Evolutionary conservation across 2,797 vertebrate species (phyloP), one percentile per base, ranked within the genome.

Genomic region (Eidolon dupreanum): DNA sequence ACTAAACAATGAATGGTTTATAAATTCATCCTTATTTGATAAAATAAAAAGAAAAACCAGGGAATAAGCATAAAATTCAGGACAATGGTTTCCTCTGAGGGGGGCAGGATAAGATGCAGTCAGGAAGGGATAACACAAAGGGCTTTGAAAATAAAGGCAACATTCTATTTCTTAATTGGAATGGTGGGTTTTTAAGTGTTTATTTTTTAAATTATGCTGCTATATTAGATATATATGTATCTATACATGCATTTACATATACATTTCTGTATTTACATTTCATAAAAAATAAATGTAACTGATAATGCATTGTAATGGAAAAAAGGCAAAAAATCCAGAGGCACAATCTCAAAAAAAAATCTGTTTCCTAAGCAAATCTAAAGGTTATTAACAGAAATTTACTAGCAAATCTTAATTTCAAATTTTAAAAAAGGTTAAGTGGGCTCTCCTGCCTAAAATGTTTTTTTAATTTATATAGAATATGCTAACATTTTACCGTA

Each of bases 321-420:
- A 70, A 95, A 86, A 55, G 17, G 28, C 13, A 66, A 38, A 63
- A 90, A 88, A 65, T 84, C 31, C 7, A 53, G 84, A 93, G 12
- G 57, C 19, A 88, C 33, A 65, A 53, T 55, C 57, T 73, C 31
- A 63, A 38, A 81, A 41, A 81, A 51, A 53, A 28, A 46, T 95
- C 46, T 55, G 74, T 81, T 90, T 92, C 77, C 38, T 33, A 59
- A 81, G 79, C 41, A 81, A 79, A 84, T 63, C 49, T 88, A 41
- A 95, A 51, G 28, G 61, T 49, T 46, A 68, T 43, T 28, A 73
- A 5, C 49, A 92, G 41, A 96, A 94, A 73, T 38, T 73, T 78
- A 79, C 8, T 49, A 78, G 8, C 3, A 55, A 88, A 90, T 94
- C 61, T 94, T 90, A 38, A 95, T 57, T 96, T 88, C 71, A 55